phyloP scores from a whole-genome alignment of 1,140 invertebrate genomes.

The Mactra quadrangularis region DNA sequence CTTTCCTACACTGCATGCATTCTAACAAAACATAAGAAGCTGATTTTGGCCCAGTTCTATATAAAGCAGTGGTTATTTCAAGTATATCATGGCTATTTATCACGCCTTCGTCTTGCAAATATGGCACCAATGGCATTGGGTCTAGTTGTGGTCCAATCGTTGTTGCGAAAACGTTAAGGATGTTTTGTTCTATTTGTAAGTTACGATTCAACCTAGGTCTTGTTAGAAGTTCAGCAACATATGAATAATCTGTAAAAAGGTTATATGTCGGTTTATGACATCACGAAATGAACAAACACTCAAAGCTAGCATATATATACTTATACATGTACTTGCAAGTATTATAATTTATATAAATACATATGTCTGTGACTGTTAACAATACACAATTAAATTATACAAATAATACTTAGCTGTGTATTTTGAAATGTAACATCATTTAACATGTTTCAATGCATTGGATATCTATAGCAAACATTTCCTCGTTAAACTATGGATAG shows the following conservation, averaged over 20 bases:
- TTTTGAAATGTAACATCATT: too few relatives aligned
- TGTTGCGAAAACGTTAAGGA: not conserved
- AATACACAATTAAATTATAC: too few relatives aligned
- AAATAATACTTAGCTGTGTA: too few relatives aligned
- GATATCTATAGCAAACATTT: too few relatives aligned
- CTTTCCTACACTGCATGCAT: not conserved
- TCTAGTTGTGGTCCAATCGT: not conserved
- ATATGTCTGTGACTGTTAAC: too few relatives aligned
- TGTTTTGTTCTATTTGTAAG: not conserved
- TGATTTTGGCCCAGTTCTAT: not conserved
- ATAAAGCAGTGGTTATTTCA: not conserved
- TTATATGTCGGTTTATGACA: too few relatives aligned
- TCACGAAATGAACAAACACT: too few relatives aligned
- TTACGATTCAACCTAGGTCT: not conserved
- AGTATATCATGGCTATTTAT: slow-evolving; percentile 1
- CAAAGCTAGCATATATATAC: too few relatives aligned
- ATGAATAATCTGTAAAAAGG: slow-evolving; percentile 9
- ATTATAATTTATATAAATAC: too few relatives aligned
- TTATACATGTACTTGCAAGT: too few relatives aligned
- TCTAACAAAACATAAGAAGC: not conserved
- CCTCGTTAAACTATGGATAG: too few relatives aligned
- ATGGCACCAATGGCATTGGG: not conserved
- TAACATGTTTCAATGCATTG: too few relatives aligned
- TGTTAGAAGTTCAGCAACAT: slow-evolving; percentile 9
- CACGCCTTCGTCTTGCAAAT: not conserved